Conservation (phyloP, 2,113 vertebrate genomes). For the Zeus faber region DNA sequence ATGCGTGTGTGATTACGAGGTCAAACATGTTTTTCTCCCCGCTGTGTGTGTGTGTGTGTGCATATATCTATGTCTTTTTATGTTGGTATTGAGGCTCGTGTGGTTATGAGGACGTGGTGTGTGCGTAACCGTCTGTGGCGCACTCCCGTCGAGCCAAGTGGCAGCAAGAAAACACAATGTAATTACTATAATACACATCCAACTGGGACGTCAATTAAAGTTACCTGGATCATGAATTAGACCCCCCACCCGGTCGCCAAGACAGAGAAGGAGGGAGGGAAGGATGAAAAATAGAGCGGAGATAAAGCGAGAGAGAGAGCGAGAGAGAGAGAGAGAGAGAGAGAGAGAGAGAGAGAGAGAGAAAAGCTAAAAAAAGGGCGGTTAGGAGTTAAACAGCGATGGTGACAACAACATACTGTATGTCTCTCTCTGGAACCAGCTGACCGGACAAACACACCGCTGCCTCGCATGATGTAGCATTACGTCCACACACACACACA, state of each 20-base stretch:
- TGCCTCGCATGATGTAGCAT: background rate
- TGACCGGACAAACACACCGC: background rate
- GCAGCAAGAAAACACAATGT: slow-evolving; percentile 65
- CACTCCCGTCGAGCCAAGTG: slow-evolving; percentile 44
- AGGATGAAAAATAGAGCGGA: background rate
- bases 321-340: background rate
- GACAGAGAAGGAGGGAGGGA: slow-evolving; percentile 14
- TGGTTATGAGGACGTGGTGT: too few species aligned
- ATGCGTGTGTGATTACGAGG: too few species aligned
- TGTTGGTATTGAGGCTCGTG: too few species aligned
- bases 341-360: background rate
- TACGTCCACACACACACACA: too few species aligned
- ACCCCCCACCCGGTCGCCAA: slow-evolving; percentile 1
- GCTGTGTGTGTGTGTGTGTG: slow-evolving; percentile 5
- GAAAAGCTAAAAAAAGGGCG: background rate
- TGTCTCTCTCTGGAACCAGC: background rate
- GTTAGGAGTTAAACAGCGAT: too few species aligned
- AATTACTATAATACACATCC: slow-evolving; percentile 61
- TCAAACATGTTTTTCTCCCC: too few species aligned
- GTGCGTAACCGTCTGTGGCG: background rate
- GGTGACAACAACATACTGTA: background rate
- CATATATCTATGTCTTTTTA: background rate
- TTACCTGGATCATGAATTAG: slow-evolving; percentile 57
- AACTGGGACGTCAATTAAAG: slow-evolving; percentile 70
- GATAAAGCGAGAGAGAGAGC: background rate